Conservation (phyloP, 2,888 invertebrate genomes). For the Encarsia formosa region DNA sequence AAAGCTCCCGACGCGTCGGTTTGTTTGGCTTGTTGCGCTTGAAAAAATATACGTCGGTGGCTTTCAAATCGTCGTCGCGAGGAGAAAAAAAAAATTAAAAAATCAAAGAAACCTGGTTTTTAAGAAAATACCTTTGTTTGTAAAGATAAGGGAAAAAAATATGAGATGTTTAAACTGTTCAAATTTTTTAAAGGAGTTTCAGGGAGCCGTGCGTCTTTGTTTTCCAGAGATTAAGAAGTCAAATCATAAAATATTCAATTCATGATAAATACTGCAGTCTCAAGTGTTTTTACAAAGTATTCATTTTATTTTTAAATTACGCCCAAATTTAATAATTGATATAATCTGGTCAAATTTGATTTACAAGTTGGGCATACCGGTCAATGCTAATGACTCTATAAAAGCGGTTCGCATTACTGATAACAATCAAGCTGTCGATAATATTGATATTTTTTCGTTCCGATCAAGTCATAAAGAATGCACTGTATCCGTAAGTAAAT, state of each 20-base stretch:
- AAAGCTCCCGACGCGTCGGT: constrained; percentile 1
- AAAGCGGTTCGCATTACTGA: constrained; percentile 1
- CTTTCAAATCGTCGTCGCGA: constrained; percentile 2
- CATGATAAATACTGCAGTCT: constrained; percentile 28
- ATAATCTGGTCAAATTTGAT: no score
- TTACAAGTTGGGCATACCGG: no score
- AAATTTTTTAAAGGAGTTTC: constrained; percentile 32
- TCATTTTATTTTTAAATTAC: background rate
- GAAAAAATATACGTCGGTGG: constrained; percentile 21
- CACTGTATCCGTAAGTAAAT: constrained; percentile 16
- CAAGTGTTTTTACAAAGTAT: constrained; percentile 15
- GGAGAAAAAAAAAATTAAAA: background rate
- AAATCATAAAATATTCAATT: constrained; percentile 37
- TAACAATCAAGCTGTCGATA: constrained; percentile 1
- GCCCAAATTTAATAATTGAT: no score
- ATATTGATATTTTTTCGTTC: constrained; percentile 11
- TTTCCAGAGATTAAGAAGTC: constrained; percentile 36
- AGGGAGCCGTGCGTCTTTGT: constrained; percentile 33
- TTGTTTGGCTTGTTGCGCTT: constrained; percentile 21
- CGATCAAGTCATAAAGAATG: background rate
- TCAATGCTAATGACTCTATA: constrained; percentile 9
- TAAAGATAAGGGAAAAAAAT: background rate
- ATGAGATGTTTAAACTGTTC: background rate
- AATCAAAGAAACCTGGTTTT: background rate
- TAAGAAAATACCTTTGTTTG: background rate